These are phyloP conservation scores for Mamestra configurata DNA, from an alignment of 1,140 invertebrate genomes.

Conservation along the genomic window DNA sequence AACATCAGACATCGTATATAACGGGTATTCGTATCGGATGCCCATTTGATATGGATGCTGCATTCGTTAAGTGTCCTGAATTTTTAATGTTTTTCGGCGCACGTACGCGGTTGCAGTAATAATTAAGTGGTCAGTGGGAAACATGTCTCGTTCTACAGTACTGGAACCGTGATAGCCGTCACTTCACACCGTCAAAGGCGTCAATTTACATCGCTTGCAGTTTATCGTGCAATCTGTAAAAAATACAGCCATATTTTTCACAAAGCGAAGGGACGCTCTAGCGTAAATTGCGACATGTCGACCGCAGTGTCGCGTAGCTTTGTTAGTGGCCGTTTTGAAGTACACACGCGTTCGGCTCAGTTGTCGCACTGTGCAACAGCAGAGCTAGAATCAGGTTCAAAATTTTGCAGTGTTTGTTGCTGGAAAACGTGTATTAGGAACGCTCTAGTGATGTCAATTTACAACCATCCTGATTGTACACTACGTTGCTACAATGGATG, in stretches of 20 bases:
- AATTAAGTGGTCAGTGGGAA: constrained; percentile 25
- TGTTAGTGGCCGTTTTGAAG: constrained; percentile 45
- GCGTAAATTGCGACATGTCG: constrained; percentile 50
- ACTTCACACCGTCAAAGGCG: constrained; percentile 32
- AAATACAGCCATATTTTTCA: constrained; percentile 46
- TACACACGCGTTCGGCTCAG: not conserved
- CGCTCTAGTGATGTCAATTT: constrained; percentile 48
- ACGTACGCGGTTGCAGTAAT: not conserved
- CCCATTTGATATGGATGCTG: constrained; percentile 9
- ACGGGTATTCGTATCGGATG: constrained; percentile 13
- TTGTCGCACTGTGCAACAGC: constrained; percentile 22
- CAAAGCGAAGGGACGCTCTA: constrained; percentile 29
- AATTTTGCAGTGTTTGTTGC: constrained; percentile 35
- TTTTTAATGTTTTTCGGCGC: constrained; percentile 14
- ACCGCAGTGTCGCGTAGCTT: constrained; percentile 46
- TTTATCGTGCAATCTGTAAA: constrained; percentile 40
- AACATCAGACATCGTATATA: constrained; percentile 9
- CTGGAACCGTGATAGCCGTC: constrained; percentile 5
- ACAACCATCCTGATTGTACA: constrained; percentile 34
- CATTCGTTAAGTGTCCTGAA: constrained; percentile 21
- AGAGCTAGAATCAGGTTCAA: constrained; percentile 13
- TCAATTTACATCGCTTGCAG: constrained; percentile 44
- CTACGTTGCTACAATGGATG: constrained; percentile 2
- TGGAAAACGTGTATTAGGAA: constrained; percentile 42
- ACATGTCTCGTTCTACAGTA: constrained; percentile 12